Percentiles rank a stretch among this genome's conserved stretches.
These are phyloP conservation scores for Drosophila macrospina DNA, from an alignment of 2,888 invertebrate species.

Conservation along the genomic window DNA sequence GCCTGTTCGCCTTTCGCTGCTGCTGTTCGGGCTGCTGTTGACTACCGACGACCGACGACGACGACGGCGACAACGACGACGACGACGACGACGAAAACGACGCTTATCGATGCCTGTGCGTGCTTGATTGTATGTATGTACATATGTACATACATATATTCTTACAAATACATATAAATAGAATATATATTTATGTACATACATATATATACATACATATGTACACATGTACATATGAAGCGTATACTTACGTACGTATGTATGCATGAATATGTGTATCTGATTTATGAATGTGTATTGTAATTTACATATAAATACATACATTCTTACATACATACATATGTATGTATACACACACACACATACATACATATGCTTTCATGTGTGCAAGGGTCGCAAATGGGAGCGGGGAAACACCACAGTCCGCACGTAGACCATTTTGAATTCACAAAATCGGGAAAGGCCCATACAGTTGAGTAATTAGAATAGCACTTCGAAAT, in stretches of 20 bases:
- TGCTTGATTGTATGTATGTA: slow-evolving; percentile 31
- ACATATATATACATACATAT: background rate
- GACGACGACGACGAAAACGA: slow-evolving; percentile 41
- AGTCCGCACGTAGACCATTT: slow-evolving; percentile 14
- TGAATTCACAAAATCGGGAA: slow-evolving; percentile 37
- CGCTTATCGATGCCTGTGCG: slow-evolving; percentile 66
- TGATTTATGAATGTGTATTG: too few species aligned
- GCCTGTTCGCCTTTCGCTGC: slow-evolving; percentile 41
- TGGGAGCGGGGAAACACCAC: slow-evolving; percentile 15
- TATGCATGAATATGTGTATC: background rate
- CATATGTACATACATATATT: background rate
- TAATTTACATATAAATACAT: too few species aligned
- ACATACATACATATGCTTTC: background rate
- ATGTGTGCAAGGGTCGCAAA: slow-evolving; percentile 26
- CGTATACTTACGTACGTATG: slow-evolving; percentile 1
- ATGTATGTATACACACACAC: background rate
- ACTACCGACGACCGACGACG: slow-evolving; percentile 35
- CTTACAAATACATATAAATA: slow-evolving; percentile 16
- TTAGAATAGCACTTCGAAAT: slow-evolving; percentile 51
- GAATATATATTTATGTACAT: slow-evolving; percentile 9
- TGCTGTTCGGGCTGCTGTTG: slow-evolving; percentile 43
- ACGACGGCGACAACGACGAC: slow-evolving; percentile 44
- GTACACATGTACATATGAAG: too few species aligned
- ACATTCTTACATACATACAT: background rate
- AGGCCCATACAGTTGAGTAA: slow-evolving; percentile 65